Conservation (phyloP, 2,797 vertebrate species). For the Apodemus agrarius region DNA sequence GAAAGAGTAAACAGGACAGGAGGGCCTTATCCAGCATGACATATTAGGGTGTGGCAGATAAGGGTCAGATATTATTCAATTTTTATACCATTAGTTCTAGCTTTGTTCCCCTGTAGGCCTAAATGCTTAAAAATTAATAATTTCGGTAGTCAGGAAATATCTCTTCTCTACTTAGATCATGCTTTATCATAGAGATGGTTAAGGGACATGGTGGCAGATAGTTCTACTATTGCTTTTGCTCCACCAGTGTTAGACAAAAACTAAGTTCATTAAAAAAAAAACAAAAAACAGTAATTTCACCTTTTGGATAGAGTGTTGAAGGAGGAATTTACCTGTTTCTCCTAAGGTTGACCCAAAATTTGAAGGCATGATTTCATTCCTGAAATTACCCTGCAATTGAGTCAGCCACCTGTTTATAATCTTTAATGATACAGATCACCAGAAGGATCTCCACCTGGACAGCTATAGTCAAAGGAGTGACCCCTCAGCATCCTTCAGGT, state of each 20-base stretch:
- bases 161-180: neutral
- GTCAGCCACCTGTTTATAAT: neutral
- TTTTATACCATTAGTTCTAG: neutral
- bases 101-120: neutral
- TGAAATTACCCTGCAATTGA: neutral
- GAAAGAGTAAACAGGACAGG: neutral
- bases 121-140: neutral
- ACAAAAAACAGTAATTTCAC: neutral
- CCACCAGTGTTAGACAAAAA: neutral
- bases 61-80: neutral
- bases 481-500: neutral
- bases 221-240: neutral
- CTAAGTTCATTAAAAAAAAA: neutral
- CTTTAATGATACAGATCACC: neutral
- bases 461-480: neutral
- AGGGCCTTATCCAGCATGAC: neutral
- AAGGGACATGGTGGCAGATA: fast-evolving
- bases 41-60: neutral
- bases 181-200: neutral
- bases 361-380: neutral
- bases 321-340: neutral
- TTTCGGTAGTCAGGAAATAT: neutral
- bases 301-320: neutral
- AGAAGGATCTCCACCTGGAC: neutral
- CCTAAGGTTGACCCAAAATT: neutral